Evolutionary conservation across 2,113 vertebrate genomes (phyloP).

Genomic region (Rallus limicola): DNA sequence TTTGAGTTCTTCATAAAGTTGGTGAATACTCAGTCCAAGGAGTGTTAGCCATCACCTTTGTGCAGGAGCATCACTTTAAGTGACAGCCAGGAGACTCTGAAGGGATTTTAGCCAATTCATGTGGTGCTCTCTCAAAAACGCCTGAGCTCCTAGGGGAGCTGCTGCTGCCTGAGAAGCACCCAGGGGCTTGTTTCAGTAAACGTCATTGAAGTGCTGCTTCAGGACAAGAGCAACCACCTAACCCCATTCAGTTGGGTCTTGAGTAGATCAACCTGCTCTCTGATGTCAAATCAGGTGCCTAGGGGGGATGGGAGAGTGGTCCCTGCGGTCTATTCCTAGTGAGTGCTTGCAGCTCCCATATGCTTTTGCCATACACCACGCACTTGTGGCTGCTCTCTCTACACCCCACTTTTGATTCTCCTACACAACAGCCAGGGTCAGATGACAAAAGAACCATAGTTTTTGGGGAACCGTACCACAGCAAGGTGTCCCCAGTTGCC

Average conservation of each 20-base stretch:
- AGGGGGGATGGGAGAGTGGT: rapidly evolving
- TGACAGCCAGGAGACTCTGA: neutral
- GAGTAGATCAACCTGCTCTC: neutral
- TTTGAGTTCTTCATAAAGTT: neutral
- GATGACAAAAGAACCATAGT: neutral
- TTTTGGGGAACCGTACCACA: neutral
- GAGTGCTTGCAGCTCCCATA: neutral
- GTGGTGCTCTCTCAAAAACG: neutral
- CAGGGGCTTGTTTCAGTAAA: neutral
- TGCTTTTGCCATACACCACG: neutral
- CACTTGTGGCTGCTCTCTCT: neutral
- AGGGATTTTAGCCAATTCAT: neutral
- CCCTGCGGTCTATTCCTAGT: neutral
- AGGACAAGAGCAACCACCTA: neutral
- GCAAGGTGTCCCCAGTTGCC: neutral
- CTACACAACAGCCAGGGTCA: neutral
- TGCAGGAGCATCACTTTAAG: neutral
- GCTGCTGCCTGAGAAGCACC: neutral
- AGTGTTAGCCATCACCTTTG: neutral
- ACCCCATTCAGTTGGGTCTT: neutral
- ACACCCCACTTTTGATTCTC: neutral
- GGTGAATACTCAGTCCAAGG: neutral
- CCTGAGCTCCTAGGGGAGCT: neutral
- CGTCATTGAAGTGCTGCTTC: neutral
- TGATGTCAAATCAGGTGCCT: neutral